A percentile compares a stretch with the other conserved stretches of the same genome.
phyloP scores from a whole-genome alignment of 2,888 invertebrate species.

The Tenthredo notha region DNA sequence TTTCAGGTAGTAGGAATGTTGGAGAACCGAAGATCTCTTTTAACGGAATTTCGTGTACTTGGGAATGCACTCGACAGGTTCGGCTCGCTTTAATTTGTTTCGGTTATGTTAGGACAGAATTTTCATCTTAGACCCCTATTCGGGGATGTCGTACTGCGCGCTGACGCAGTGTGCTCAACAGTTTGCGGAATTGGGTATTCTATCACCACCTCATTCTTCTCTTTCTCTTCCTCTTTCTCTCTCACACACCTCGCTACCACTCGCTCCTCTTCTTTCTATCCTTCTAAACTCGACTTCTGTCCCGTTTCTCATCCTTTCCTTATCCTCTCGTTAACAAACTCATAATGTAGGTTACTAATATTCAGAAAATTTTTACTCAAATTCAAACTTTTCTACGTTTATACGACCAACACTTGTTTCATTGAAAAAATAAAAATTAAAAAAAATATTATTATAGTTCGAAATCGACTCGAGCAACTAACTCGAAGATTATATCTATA shows the following conservation, averaged over 20 bases:
- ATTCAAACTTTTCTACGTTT: neutral
- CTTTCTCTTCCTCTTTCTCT: neutral
- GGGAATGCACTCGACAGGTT: slow-evolving; percentile 60
- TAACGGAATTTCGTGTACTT: slow-evolving; percentile 55
- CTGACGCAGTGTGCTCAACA: neutral
- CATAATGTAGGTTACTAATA: neutral
- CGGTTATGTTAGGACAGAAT: slow-evolving; percentile 62
- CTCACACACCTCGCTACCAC: slow-evolving; percentile 32
- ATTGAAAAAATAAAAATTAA: neutral
- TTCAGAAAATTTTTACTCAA: neutral
- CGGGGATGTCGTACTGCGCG: slow-evolving; percentile 1
- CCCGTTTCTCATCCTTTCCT: slow-evolving; percentile 15
- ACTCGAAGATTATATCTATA: neutral
- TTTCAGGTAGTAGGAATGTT: slow-evolving; percentile 67
- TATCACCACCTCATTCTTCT: neutral
- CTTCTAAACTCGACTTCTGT: slow-evolving; percentile 22
- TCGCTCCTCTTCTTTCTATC: neutral
- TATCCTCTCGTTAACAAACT: slow-evolving; percentile 22
- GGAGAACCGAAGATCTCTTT: slow-evolving; percentile 62
- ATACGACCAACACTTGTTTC: neutral
- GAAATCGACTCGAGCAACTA: neutral
- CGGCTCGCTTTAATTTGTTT: slow-evolving; percentile 61
- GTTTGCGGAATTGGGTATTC: slow-evolving; percentile 38
- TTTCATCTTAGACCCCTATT: slow-evolving; percentile 58
- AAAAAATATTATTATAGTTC: neutral